Evolutionary conservation across 2,113 vertebrate species (phyloP).

Genomic region (western clawed frog (Xenopus tropicalis)): UCB_Xtro_10.0 CM004446.2:11471001-11471500

Average conservation of each 20-base stretch:
- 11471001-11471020: neutral
- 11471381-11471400: conserved; percentile 2
- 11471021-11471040: conserved; percentile 36
- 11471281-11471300: neutral
- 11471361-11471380: neutral
- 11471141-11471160: neutral
- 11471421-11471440: too few relatives aligned
- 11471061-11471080: conserved; percentile 39
- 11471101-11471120: conserved; percentile 26
- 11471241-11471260: conserved; percentile 34
- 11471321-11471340: conserved; percentile 28
- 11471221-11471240: conserved; percentile 24
- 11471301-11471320: conserved; percentile 17
- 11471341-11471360: conserved; percentile 23
- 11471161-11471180: neutral
- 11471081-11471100: conserved; percentile 37
- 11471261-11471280: conserved; percentile 25
- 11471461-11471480: too few relatives aligned
- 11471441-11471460: too few relatives aligned
- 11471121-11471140: conserved; percentile 13
- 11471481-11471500: too few relatives aligned
- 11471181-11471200: conserved; percentile 31
- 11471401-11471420: too few relatives aligned
- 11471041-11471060: conserved; percentile 8
- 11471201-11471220: conserved; percentile 9